phyloP scores from a whole-genome alignment of 2,797 vertebrate species.

The Tapera naevia region DNA sequence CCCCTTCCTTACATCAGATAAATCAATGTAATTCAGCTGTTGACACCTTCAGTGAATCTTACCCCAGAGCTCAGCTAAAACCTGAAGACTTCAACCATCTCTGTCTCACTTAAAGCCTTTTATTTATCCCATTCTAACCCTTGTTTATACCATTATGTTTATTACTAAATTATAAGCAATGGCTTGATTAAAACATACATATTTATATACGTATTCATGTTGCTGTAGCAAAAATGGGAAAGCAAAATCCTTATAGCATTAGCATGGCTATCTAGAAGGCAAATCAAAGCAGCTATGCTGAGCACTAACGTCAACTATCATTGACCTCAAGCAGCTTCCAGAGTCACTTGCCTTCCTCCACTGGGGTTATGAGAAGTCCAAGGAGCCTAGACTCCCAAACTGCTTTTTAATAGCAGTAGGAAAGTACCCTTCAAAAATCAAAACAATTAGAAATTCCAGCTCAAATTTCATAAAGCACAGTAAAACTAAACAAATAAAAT shows the following conservation, averaged over 20 bases:
- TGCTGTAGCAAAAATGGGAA: conserved; percentile 47
- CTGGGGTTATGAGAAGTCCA: neutral
- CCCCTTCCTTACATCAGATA: neutral
- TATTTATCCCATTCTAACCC: neutral
- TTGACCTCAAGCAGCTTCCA: neutral
- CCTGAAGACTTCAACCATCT: neutral
- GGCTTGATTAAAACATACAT: conserved; percentile 28
- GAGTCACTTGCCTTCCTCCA: neutral
- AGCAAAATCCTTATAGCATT: conserved; percentile 44
- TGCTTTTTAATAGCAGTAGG: neutral
- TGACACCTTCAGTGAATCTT: neutral
- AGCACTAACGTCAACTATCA: conserved; percentile 1
- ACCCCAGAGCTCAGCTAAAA: neutral
- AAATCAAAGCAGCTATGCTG: conserved; percentile 19
- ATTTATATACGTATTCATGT: conserved; percentile 41
- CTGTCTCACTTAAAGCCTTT: neutral
- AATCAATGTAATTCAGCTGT: neutral
- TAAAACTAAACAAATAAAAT: neutral
- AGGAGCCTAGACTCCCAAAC: neutral
- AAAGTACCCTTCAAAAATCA: neutral
- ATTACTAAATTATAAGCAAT: conserved; percentile 35
- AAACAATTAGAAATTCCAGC: neutral
- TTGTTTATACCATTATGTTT: neutral
- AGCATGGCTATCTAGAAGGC: conserved; percentile 29
- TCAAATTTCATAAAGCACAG: neutral